phyloP scores from a whole-genome alignment of 2,113 vertebrate species.

The Tinamus guttatus region DNA sequence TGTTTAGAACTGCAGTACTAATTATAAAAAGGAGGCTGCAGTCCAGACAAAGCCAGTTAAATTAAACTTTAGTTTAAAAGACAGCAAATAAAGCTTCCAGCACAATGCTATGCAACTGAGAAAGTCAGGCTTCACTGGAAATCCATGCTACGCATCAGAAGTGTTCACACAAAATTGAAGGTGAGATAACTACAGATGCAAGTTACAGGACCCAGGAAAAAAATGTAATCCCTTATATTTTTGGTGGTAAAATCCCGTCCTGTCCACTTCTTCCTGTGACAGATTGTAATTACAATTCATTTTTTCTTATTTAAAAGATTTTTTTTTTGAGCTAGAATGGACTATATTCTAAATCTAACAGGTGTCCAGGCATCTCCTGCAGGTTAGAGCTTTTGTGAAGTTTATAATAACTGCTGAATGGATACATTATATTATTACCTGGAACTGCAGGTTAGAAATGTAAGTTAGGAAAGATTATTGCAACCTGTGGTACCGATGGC shows the following conservation, averaged over 20 bases:
- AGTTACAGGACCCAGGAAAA: neutral
- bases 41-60: neutral
- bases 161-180: too few relatives aligned
- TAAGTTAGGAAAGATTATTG: neutral
- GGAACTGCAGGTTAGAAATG: neutral
- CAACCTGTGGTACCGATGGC: neutral
- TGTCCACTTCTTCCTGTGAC: neutral
- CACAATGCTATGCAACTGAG: rapidly evolving
- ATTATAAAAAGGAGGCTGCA: neutral
- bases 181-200: neutral
- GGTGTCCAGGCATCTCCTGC: neutral
- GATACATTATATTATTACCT: neutral
- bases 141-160: rapidly evolving
- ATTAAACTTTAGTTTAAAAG: neutral
- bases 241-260: neutral
- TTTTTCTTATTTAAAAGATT: neutral
- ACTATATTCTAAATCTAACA: rapidly evolving
- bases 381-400: neutral
- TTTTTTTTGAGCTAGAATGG: neutral
- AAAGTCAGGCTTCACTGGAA: neutral
- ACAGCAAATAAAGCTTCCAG: neutral
- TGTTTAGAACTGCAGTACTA: neutral
- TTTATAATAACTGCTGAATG: neutral
- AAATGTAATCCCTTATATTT: neutral
- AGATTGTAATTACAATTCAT: neutral